Conservation (phyloP, 1,140 invertebrate genomes). For the Bombus ignitus region DNA sequence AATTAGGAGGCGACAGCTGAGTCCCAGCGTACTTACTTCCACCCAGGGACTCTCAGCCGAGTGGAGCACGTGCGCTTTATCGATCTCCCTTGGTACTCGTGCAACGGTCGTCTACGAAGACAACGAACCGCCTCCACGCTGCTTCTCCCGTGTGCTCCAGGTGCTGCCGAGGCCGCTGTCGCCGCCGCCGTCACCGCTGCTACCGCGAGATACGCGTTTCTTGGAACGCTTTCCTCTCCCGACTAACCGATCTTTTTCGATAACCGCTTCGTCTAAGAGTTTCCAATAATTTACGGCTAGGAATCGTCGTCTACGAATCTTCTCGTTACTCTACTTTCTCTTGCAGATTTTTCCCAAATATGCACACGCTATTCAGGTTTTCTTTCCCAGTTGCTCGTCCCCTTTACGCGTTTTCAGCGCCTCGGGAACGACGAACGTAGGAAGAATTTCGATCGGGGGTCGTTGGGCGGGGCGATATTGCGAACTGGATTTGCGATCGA, state of each 20-base stretch:
- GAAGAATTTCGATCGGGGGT: not conserved
- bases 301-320: too few relatives aligned
- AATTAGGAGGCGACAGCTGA: constrained; percentile 83
- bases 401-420: not conserved
- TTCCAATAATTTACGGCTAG: too few relatives aligned
- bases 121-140: constrained; percentile 51
- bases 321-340: too few relatives aligned
- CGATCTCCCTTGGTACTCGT: constrained; percentile 69
- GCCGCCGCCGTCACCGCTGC: too few relatives aligned
- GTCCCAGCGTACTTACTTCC: constrained; percentile 81
- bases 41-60: constrained; percentile 79
- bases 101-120: constrained; percentile 62
- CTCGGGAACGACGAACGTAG: too few relatives aligned
- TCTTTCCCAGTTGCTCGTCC: too few relatives aligned
- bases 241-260: not conserved
- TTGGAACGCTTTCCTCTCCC: not conserved
- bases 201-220: not conserved
- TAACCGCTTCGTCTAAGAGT: too few relatives aligned
- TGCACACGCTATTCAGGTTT: too few relatives aligned
- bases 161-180: constrained; percentile 18
- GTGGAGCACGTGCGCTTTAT: constrained; percentile 77
- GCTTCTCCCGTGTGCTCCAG: constrained; percentile 26
- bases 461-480: not conserved
- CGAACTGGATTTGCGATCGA: constrained; percentile 10
- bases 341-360: too few relatives aligned